These are phyloP conservation scores for Sinopyrophorus schimmeli DNA, from an alignment of 2,888 invertebrate genomes.

Conservation along the genomic window DNA sequence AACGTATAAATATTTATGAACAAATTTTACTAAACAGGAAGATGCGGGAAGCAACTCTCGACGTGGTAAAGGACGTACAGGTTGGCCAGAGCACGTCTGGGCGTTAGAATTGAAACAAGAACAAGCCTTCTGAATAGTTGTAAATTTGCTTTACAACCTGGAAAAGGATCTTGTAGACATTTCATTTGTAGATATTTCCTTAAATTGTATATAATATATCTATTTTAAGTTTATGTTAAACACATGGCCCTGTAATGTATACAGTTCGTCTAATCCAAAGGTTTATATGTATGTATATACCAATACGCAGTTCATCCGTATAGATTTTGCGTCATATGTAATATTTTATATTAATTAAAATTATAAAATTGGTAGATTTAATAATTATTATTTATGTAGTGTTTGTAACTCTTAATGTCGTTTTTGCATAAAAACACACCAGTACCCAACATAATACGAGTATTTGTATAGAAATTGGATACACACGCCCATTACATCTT, in stretches of 20 bases:
- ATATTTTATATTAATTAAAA: too few species aligned
- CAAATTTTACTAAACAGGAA: constrained; percentile 51
- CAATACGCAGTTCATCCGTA: too few species aligned
- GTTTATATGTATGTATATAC: constrained; percentile 13
- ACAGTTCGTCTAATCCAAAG: constrained; percentile 54
- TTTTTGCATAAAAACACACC: too few species aligned
- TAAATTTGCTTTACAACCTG: constrained; percentile 46
- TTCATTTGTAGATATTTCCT: constrained; percentile 52
- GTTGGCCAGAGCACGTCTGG: constrained; percentile 98
- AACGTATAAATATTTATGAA: too few species aligned
- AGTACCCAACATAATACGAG: too few species aligned
- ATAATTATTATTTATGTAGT: too few species aligned
- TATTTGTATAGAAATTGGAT: too few species aligned
- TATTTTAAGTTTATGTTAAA: constrained; percentile 50
- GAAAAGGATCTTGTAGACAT: constrained; percentile 47
- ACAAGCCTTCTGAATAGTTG: constrained; percentile 53
- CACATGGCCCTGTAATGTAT: constrained; percentile 54
- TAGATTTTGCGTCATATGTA: too few species aligned
- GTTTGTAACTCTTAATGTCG: too few species aligned
- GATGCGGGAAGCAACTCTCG: constrained; percentile 45
- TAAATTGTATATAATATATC: constrained; percentile 53
- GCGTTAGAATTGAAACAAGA: constrained; percentile 81
- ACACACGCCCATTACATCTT: too few species aligned
- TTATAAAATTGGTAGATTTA: too few species aligned
- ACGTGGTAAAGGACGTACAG: constrained; percentile 72